phyloP scores from a whole-genome alignment of 2,888 invertebrate species.

The Serrognathus titanus region DNA sequence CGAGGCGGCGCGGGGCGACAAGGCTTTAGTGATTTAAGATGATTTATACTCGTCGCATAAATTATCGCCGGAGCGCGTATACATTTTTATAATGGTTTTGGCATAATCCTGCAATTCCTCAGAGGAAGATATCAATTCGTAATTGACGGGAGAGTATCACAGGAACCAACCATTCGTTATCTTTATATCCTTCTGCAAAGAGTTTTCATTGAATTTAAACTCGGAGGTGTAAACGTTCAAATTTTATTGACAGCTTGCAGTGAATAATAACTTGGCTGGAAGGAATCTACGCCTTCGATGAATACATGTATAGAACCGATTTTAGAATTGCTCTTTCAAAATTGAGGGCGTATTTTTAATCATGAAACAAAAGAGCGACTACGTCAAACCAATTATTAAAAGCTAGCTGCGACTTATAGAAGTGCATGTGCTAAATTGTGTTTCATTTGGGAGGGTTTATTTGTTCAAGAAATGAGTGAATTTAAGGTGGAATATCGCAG shows the following conservation, averaged over 20 bases:
- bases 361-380: too few species aligned
- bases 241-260: conserved; percentile 26
- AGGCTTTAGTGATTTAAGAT: conserved; percentile 26
- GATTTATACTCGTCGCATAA: conserved; percentile 36
- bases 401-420: too few species aligned
- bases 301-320: too few species aligned
- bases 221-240: conserved; percentile 22
- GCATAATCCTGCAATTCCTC: not conserved
- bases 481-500: too few species aligned
- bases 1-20: conserved; percentile 2
- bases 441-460: too few species aligned
- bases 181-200: conserved; percentile 26
- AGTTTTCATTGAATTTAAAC: conserved; percentile 22
- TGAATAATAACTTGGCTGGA: conserved; percentile 19
- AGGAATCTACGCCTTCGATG: too few species aligned
- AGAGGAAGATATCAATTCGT: not conserved
- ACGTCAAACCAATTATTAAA: too few species aligned
- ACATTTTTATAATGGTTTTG: conserved; percentile 1
- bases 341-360: too few species aligned
- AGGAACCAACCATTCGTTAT: conserved; percentile 23
- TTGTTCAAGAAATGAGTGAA: too few species aligned
- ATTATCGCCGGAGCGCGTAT: conserved; percentile 34
- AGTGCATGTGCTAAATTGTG: too few species aligned
- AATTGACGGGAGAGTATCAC: too few species aligned
- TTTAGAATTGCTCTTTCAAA: too few species aligned